Base-by-base conservation (phyloP, 2,888 invertebrate genomes). In the Anarsia innoxiella region DNA sequence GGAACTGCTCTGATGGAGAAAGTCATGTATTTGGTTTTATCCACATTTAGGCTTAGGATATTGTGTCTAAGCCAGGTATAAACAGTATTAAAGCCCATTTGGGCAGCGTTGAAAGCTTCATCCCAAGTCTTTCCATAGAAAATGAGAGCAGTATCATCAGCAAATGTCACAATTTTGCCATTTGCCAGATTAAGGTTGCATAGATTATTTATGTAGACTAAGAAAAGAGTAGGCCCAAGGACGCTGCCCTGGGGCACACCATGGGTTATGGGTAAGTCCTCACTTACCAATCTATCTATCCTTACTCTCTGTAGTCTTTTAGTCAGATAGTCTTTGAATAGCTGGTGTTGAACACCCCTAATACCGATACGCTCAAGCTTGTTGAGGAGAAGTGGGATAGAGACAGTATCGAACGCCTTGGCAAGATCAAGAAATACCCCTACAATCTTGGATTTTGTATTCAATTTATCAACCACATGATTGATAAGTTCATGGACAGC, bases 231-330 rank as follows among this genome's bases (percentile, higher is more conserved):
- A 2, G 28, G 28, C 4, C 28, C 28, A 2, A 28, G 28, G 2
- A 28, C 12, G n/a, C 28, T 28, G 8, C 28, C 28, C 28, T 28
- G 28, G 3, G 28, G 28, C 5, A 28, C 28, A 28, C 28, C 28
- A 19, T 12, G 11, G 3, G 12, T 13, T 3, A 28, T 6, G 13
- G 13, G 12, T 2, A 28, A 2, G 2, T 13, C 13, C 2, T 13
- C 13, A 6, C 12, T 13, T 6, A 28, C 28, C 3, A 8, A 6
- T 8, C n/a, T 9, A 3, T 11, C 12, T 2, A 28, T 13, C 13
- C 12, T 28, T 3, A 28, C 13, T 1, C 28, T 2, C 11, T 28
- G 13, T 11, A 2, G n/a, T 8, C 28, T 12, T 8, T 13, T 13
- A 5, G 12, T 13, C 3, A 28, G 11, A 13, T 28, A 28, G 13